Base-by-base conservation (phyloP, 2,113 vertebrate species). In the Siphamia tubifer region DNA sequence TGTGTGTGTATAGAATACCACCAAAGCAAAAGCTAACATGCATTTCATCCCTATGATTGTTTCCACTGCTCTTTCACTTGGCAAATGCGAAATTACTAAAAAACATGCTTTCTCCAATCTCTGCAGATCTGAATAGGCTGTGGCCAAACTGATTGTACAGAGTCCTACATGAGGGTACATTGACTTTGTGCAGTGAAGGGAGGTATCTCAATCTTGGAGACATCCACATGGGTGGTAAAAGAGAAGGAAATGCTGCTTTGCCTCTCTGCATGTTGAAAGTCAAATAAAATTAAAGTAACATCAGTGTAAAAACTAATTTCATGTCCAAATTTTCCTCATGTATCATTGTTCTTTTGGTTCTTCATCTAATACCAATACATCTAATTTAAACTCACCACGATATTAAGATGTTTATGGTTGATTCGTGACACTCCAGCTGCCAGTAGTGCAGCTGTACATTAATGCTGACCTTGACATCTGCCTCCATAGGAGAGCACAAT, bases 151-250 rank as follows among this genome's bases (percentile, higher is more conserved):
- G 87, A 90, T 91, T 87, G 83, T 83, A 53, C 63, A 52, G 83
- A 82, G 56, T 82, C 78, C 76, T 63, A 67, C 80, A 91, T 92
- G 79, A 44, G 86, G 90, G 91, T 63, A 61, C 82, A 92, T 90
- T 93, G 87, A 90, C 2, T 55, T 31, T 58, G 74, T 89, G 87
- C 86, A 89, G 68, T 85, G 83, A 63, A 91, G 81, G 82, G 82
- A 84, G 76, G 43, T 83, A 90, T 88, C 77, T 80, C 28, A 77
- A 85, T 89, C 84, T 87, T 56, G 38, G 48, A 81, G 49, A 62
- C 75, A 58, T 74, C 82, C 54, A 79, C 87, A 77, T 90, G 89
- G 90, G 91, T 87, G 87, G 87, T 62, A 88, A 51, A 83, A 31
- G 39, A 74, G 31, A 21, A 35, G 56, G 35, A 68, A 87, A 74